Conservation (phyloP, 2,113 vertebrate species). For the Nymphicus hollandicus region DNA sequence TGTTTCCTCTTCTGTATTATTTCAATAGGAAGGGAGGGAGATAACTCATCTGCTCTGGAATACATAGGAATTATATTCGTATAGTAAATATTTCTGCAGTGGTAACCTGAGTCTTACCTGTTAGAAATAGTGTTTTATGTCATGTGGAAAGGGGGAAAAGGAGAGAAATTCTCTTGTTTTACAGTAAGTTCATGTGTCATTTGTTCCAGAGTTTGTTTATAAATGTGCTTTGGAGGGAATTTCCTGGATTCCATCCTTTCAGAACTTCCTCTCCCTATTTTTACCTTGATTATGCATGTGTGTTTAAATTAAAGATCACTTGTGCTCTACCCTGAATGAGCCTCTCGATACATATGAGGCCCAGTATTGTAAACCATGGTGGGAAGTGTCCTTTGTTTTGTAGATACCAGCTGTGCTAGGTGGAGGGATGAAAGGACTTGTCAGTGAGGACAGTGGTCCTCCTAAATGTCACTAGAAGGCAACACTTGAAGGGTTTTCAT, state of each 20-base stretch:
- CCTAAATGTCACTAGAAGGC: background rate
- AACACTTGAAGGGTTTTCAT: background rate
- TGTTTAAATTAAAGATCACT: background rate
- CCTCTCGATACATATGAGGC: background rate
- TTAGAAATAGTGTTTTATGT: constrained; percentile 21
- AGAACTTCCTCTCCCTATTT: background rate
- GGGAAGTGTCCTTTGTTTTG: background rate
- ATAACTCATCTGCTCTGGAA: constrained; percentile 5
- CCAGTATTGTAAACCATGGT: background rate
- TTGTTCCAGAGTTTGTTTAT: constrained; percentile 53
- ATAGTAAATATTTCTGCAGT: background rate
- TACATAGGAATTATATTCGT: background rate
- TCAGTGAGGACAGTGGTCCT: background rate
- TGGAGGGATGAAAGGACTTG: background rate
- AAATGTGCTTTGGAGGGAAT: background rate
- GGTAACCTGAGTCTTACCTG: constrained; percentile 32
- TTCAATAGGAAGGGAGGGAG: constrained; percentile 2
- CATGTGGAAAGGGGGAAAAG: background rate
- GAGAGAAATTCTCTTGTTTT: constrained; percentile 3
- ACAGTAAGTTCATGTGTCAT: background rate
- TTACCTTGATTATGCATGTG: background rate
- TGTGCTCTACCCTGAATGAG: background rate
- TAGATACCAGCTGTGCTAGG: background rate
- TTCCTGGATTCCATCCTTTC: constrained; percentile 19
- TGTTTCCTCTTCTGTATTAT: background rate